Percentiles rank a stretch among this genome's conserved stretches.
phyloP scores from a whole-genome alignment of 2,888 invertebrate genomes.

The Cheilosia urbana region DNA sequence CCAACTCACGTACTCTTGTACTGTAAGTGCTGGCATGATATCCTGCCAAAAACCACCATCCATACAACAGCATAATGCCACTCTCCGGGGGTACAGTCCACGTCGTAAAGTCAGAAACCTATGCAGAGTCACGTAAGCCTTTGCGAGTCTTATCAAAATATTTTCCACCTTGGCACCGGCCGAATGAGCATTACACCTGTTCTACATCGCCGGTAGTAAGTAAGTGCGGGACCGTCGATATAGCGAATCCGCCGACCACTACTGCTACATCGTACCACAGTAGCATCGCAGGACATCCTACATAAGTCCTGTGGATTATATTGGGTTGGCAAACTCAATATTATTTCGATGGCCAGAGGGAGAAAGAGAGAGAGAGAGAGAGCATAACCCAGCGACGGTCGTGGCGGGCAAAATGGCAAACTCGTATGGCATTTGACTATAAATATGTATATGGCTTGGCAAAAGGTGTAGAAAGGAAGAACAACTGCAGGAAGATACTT shows the following conservation, averaged over 20 bases:
- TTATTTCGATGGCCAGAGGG: constrained; percentile 15
- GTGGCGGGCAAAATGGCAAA: constrained; percentile 41
- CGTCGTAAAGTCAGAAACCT: constrained; percentile 62
- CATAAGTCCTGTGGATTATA: constrained; percentile 64
- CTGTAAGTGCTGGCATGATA: constrained; percentile 61
- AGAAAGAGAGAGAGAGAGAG: too few species aligned
- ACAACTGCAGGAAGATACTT: constrained; percentile 63
- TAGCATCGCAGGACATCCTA: constrained; percentile 56
- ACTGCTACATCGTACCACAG: constrained; percentile 15
- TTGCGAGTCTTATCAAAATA: constrained; percentile 69
- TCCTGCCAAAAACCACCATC: constrained; percentile 68
- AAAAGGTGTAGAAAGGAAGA: constrained; percentile 46
- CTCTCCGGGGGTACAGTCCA: constrained; percentile 10
- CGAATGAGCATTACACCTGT: constrained; percentile 70
- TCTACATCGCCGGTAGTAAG: constrained; percentile 57
- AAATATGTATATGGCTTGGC: constrained; percentile 1
- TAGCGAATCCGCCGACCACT: constrained; percentile 51
- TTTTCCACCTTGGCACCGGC: constrained; percentile 39
- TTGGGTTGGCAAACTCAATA: constrained; percentile 52
- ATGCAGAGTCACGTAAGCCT: constrained; percentile 69
- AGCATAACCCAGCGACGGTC: constrained; percentile 26
- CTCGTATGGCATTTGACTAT: constrained; percentile 28
- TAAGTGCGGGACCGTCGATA: constrained; percentile 54
- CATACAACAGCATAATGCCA: constrained; percentile 16
- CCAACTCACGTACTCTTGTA: constrained; percentile 53